Evolutionary conservation across 2,797 vertebrate species (phyloP).

Genomic region (Epinephelus malabaricus): DNA sequence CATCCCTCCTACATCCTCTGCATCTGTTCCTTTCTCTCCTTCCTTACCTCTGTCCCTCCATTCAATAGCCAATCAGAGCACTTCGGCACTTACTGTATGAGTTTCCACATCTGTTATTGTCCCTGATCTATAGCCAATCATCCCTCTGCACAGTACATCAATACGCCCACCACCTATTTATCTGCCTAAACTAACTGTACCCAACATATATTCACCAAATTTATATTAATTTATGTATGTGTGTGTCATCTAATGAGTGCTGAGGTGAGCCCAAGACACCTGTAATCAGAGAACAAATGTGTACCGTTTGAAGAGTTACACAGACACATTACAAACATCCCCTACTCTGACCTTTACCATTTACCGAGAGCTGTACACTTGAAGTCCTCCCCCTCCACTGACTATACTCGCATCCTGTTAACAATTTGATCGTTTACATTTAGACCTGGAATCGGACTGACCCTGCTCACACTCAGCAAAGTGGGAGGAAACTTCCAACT

Average conservation of each 20-base stretch:
- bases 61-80: conserved; percentile 58
- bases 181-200: background rate
- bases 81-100: background rate
- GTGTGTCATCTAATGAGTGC: background rate
- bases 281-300: background rate
- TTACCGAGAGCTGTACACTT: background rate
- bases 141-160: background rate
- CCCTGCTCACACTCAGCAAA: conserved; percentile 5
- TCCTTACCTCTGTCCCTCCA: conserved; percentile 10
- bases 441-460: background rate
- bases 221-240: background rate
- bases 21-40: conserved; percentile 45
- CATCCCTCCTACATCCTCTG: conserved; percentile 30
- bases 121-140: conserved; percentile 12
- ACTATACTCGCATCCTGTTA: conserved; percentile 18
- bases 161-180: background rate
- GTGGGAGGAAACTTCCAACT: background rate
- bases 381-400: background rate
- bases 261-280: conserved; percentile 3
- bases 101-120: conserved; percentile 18
- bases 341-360: conserved; percentile 1
- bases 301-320: background rate
- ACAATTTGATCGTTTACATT: background rate
- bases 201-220: background rate
- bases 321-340: background rate